Evolutionary conservation across 2,113 vertebrate genomes (phyloP), one percentile per base, ranked within the genome.

Genomic region (Epinephelus fuscoguttatus): DNA sequence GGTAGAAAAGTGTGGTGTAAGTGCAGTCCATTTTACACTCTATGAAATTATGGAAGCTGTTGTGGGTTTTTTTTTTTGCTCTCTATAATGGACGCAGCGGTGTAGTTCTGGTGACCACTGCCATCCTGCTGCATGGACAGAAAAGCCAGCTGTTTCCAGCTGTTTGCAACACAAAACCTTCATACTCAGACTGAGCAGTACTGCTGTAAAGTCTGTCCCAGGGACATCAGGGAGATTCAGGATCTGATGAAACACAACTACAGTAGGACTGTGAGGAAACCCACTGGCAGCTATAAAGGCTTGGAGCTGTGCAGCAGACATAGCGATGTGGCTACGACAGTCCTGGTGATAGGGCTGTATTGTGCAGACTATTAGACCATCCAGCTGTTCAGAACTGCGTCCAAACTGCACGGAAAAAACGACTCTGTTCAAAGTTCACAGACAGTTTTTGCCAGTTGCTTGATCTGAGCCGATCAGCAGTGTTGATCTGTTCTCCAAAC

Each of bases 341-440:
- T 68, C 62, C n/a, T 0, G 19, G 7, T 9, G 25, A 68, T 10
- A 12, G 8, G 18, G n/a, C 40, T 33, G 47, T 1, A 6, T 10
- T 33, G 47, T 45, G 45, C 63, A n/a, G 30, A 3, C 50, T 30
- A 23, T 55, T n/a, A 69, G 56, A 53, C 2, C 55, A 18, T 75
- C 52, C 80, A 75, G 80, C 80, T 78, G 84, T 70, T 77, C 8
- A 40, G 11, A 3, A 7, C 18, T 64, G 68, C 27, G 25, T 55
- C 53, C 40, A 62, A 66, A 37, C 78, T 33, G 64, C 37, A 49
- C 11, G 0, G 8, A 2, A 45, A 45, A 10, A 64, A 19, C 21
- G 61, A 61, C 53, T 50, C 40, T 8, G 5, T 33, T 80, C 42
- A 52, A 64, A 17, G 37, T 61, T 70, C 66, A n/a, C 15, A 57